phyloP scores from a whole-genome alignment of 1,140 invertebrate genomes.

The Drosophila funebris region DNA sequence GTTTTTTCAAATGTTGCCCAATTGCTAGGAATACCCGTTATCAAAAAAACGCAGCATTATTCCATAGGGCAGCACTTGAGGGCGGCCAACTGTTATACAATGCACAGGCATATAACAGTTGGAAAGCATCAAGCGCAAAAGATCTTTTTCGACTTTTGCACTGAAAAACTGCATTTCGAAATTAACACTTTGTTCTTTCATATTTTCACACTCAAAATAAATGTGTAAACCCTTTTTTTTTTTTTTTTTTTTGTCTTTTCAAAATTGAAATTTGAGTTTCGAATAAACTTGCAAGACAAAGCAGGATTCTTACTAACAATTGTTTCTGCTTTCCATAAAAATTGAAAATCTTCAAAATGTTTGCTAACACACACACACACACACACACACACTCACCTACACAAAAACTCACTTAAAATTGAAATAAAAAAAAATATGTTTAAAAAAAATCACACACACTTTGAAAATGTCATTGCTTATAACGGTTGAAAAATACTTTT shows the following conservation, averaged over 20 bases:
- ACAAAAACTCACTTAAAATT: background rate
- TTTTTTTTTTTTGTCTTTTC: too few species aligned
- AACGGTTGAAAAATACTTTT: slow-evolving; percentile 25
- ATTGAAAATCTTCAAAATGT: background rate
- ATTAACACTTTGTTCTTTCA: background rate
- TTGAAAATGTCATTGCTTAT: slow-evolving; percentile 15
- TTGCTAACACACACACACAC: background rate
- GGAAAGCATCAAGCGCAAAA: background rate
- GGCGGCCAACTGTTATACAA: slow-evolving; percentile 13
- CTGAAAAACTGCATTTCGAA: background rate
- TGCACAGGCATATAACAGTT: slow-evolving; percentile 48
- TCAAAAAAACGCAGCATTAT: slow-evolving; percentile 24
- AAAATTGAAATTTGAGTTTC: too few species aligned
- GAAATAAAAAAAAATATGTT: background rate
- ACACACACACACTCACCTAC: background rate
- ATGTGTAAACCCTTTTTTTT: too few species aligned
- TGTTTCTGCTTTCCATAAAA: too few species aligned
- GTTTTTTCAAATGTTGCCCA: slow-evolving; percentile 3
- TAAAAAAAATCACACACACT: slow-evolving; percentile 11
- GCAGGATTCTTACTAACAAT: too few species aligned
- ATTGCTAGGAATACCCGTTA: slow-evolving; percentile 42
- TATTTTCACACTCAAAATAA: too few species aligned
- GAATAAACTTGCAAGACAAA: too few species aligned
- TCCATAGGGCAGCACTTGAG: background rate
- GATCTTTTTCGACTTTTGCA: slow-evolving; percentile 9